A percentile compares a stretch with the other conserved stretches of the same genome.
These are phyloP conservation scores for Ameiurus melas DNA, from an alignment of 2,113 vertebrate genomes.

Conservation along the genomic window DNA sequence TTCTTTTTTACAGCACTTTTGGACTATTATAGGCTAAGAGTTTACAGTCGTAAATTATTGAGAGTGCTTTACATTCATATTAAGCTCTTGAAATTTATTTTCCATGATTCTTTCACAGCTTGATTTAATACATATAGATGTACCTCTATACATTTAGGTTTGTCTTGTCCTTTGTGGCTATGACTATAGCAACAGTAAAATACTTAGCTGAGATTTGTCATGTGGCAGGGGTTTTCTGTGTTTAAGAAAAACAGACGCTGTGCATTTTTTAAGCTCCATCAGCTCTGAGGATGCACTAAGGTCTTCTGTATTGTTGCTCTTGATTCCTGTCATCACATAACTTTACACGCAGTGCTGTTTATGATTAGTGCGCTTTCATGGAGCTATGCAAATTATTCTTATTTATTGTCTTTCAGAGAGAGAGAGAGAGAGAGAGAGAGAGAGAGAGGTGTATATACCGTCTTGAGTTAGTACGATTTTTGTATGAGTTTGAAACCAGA, in stretches of 20 bases:
- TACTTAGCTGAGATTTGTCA: constrained; percentile 3
- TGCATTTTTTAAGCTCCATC: constrained; percentile 2
- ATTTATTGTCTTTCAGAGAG: not conserved
- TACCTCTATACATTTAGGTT: constrained; percentile 4
- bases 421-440: not conserved
- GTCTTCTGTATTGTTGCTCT: constrained; percentile 26
- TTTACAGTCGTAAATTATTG: constrained; percentile 25
- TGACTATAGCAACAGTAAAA: constrained; percentile 14
- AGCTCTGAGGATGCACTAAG: not conserved
- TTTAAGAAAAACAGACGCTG: constrained; percentile 6
- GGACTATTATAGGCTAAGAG: not conserved
- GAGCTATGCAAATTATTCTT: constrained; percentile 10
- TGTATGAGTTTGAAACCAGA: not conserved
- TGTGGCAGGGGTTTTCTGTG: constrained; percentile 4
- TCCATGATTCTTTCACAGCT: not conserved
- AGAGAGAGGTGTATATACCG: not conserved
- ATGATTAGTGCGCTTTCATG: constrained; percentile 42
- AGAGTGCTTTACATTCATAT: constrained; percentile 6
- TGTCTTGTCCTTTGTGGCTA: not conserved
- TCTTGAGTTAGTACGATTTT: constrained; percentile 3
- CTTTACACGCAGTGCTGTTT: constrained; percentile 30
- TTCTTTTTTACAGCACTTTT: not conserved
- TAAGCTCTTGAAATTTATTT: not conserved
- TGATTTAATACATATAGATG: constrained; percentile 9
- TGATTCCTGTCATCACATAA: constrained; percentile 41